phyloP scores from a whole-genome alignment of 2,888 invertebrate genomes.

The Cantharis flavilabris region DNA sequence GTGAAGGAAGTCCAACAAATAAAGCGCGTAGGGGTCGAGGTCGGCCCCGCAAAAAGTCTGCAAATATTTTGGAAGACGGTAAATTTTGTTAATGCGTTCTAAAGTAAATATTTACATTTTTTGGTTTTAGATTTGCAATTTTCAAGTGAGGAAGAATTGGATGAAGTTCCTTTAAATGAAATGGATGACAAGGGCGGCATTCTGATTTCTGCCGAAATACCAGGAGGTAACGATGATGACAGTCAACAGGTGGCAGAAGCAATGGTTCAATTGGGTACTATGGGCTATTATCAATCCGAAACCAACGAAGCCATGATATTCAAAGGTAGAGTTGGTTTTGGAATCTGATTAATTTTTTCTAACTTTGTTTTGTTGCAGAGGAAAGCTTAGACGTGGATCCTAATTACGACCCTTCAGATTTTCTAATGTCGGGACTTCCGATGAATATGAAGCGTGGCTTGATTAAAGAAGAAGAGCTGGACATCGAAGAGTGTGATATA shows the following conservation, averaged over 20 bases:
- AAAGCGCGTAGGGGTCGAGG: constrained; percentile 54
- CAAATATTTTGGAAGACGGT: constrained; percentile 55
- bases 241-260: constrained; percentile 75
- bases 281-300: constrained; percentile 63
- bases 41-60: constrained; percentile 52
- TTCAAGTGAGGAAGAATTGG: constrained; percentile 72
- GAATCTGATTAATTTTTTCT: neutral
- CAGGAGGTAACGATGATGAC: constrained; percentile 42
- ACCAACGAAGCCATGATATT: constrained; percentile 44
- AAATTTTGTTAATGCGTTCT: neutral
- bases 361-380: constrained; percentile 54
- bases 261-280: constrained; percentile 73
- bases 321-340: constrained; percentile 41
- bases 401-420: constrained; percentile 86
- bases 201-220: constrained; percentile 54
- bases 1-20: constrained; percentile 44
- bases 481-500: constrained; percentile 47
- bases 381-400: constrained; percentile 79
- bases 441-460: constrained; percentile 38
- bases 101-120: neutral
- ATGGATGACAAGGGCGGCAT: constrained; percentile 56
- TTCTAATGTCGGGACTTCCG: constrained; percentile 65
- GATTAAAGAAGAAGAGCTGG: constrained; percentile 36
- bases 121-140: constrained; percentile 65
- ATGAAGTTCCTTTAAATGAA: constrained; percentile 63